These are phyloP conservation scores for Masnerella sp. DNA, from an alignment of 2,888 invertebrate genomes.

Conservation along the genomic window DNA sequence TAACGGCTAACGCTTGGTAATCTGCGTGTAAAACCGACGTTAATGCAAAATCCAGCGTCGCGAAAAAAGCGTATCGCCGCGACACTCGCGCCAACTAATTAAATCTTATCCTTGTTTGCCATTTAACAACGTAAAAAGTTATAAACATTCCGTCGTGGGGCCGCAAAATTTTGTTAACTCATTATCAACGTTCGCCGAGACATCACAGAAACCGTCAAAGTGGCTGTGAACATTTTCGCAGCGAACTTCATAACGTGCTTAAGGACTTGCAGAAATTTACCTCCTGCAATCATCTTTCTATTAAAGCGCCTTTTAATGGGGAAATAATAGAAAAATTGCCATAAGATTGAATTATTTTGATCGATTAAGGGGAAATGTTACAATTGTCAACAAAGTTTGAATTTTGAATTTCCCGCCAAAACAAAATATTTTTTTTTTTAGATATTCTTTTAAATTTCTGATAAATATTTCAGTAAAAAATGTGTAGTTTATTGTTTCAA, in stretches of 20 bases:
- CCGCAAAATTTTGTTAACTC: conserved; percentile 20
- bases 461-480: too few species aligned
- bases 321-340: too few species aligned
- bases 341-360: too few species aligned
- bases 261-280: neutral
- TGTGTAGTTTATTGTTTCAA: too few species aligned
- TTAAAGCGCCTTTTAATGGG: too few species aligned
- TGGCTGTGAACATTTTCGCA: conserved; percentile 5
- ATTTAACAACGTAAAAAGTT: conserved; percentile 3
- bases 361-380: too few species aligned
- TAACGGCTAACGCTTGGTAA: conserved; percentile 17
- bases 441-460: too few species aligned
- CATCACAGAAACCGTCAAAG: conserved; percentile 11
- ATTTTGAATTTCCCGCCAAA: too few species aligned
- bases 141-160: neutral
- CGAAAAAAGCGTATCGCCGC: conserved; percentile 3
- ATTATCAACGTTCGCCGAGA: conserved; percentile 23
- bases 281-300: too few species aligned
- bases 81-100: conserved; percentile 10
- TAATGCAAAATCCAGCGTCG: conserved; percentile 13
- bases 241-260: conserved; percentile 4
- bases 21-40: conserved; percentile 13
- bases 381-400: too few species aligned
- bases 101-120: neutral
- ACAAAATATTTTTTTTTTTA: too few species aligned